Evolutionary conservation across 1,140 invertebrate genomes (phyloP).

Genomic region (Conus betulinus): DNA sequence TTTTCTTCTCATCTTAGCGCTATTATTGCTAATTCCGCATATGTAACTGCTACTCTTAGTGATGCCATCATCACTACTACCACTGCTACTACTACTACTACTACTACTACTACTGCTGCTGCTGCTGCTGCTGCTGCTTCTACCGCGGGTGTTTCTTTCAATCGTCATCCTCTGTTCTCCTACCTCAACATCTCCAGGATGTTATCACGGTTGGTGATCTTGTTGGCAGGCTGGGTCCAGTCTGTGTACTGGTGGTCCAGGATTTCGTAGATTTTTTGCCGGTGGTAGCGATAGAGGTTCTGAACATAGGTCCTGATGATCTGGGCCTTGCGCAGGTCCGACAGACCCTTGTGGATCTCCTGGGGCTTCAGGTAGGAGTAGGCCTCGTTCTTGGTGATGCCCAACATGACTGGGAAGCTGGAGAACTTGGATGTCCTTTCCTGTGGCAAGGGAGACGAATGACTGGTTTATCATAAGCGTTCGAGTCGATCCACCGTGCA

Average conservation of each 20-base stretch:
- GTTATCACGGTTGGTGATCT: slow-evolving; percentile 92
- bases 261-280: slow-evolving; percentile 98
- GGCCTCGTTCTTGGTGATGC: slow-evolving; percentile 93
- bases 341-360: slow-evolving; percentile 94
- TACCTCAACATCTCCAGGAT: slow-evolving; percentile 87
- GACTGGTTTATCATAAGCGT: too few species aligned
- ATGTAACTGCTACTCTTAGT: too few species aligned
- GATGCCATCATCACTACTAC: too few species aligned
- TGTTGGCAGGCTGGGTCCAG: slow-evolving; percentile 59
- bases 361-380: slow-evolving; percentile 91
- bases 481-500: too few species aligned
- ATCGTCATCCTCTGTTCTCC: background rate
- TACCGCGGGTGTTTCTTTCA: too few species aligned
- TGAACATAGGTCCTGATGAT: slow-evolving; percentile 94
- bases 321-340: slow-evolving; percentile 90
- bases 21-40: too few species aligned
- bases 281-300: slow-evolving; percentile 90
- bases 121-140: too few species aligned
- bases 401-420: slow-evolving; percentile 88
- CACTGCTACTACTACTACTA: too few species aligned
- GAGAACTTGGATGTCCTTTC: slow-evolving; percentile 68
- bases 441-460: background rate
- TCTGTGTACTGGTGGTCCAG: slow-evolving; percentile 93
- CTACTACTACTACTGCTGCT: too few species aligned
- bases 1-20: too few species aligned